Conservation (phyloP, 2,113 vertebrate genomes). For the Petroica traversi region DNA sequence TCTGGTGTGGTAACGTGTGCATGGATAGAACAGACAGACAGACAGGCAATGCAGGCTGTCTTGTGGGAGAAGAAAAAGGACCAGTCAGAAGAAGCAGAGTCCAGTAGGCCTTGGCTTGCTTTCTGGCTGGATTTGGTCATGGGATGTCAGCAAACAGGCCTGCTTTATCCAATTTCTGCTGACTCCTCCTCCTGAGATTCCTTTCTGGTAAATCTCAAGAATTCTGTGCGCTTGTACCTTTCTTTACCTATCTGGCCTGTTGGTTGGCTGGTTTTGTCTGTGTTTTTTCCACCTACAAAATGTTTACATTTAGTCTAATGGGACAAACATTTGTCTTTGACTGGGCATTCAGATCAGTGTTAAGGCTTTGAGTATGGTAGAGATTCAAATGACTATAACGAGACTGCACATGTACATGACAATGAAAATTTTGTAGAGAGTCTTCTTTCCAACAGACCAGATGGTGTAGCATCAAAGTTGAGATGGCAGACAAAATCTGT, state of each 20-base stretch:
- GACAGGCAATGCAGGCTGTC: background rate
- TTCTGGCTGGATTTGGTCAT: background rate
- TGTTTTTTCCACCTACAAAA: background rate
- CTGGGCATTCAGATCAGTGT: background rate
- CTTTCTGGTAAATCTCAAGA: background rate
- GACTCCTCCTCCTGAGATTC: background rate
- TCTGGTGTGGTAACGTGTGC: fast-evolving
- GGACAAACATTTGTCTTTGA: background rate
- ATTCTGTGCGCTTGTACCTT: background rate
- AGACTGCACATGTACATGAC: background rate
- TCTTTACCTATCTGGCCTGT: background rate
- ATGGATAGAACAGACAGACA: fast-evolving
- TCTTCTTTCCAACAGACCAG: background rate
- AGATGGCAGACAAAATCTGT: background rate
- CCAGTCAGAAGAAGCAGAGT: background rate
- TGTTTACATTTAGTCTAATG: background rate
- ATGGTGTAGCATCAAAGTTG: background rate
- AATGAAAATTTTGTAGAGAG: background rate
- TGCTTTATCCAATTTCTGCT: background rate
- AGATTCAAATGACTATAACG: background rate
- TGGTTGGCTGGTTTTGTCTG: background rate
- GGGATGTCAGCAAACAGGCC: background rate
- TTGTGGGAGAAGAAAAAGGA: background rate
- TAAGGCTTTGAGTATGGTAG: background rate
- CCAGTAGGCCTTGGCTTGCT: background rate